Percentiles rank a stretch among this genome's conserved stretches.
Evolutionary conservation across 2,888 invertebrate species (phyloP).

Genomic region (Epistrophe grossulariae): DNA sequence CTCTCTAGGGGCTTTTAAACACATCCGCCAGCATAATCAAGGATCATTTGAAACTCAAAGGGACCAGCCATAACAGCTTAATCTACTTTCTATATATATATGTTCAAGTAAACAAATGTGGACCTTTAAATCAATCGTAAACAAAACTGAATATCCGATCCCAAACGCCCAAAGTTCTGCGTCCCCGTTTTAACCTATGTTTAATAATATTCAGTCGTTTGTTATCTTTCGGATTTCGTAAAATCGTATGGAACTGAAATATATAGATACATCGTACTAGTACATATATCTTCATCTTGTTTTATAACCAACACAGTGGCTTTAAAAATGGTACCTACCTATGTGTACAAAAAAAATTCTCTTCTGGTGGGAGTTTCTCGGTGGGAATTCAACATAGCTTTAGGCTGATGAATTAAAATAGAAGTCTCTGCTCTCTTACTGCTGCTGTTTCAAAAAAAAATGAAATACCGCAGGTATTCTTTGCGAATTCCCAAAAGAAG

Average conservation of each 20-base stretch:
- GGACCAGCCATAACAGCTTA: not conserved
- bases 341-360: not conserved
- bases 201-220: constrained; percentile 46
- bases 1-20: constrained; percentile 55
- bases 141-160: constrained; percentile 28
- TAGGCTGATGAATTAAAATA: constrained; percentile 62
- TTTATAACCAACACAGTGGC: not conserved
- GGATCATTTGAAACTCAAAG: constrained; percentile 37
- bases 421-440: constrained; percentile 13
- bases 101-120: constrained; percentile 30
- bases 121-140: constrained; percentile 58
- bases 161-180: constrained; percentile 1
- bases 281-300: not conserved
- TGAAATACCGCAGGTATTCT: constrained; percentile 47
- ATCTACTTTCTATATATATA: constrained; percentile 18
- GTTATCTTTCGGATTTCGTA: constrained; percentile 48
- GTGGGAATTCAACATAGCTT: constrained; percentile 60
- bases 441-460: constrained; percentile 18
- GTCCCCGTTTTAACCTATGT: constrained; percentile 19
- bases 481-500: constrained; percentile 68
- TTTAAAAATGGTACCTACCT: constrained; percentile 4
- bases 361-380: constrained; percentile 6
- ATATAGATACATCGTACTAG: not conserved
- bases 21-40: constrained; percentile 46
- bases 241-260: constrained; percentile 40